These are phyloP conservation scores for Tachypleus tridentatus DNA, from an alignment of 1,140 invertebrate species.

Conservation along the genomic window DNA sequence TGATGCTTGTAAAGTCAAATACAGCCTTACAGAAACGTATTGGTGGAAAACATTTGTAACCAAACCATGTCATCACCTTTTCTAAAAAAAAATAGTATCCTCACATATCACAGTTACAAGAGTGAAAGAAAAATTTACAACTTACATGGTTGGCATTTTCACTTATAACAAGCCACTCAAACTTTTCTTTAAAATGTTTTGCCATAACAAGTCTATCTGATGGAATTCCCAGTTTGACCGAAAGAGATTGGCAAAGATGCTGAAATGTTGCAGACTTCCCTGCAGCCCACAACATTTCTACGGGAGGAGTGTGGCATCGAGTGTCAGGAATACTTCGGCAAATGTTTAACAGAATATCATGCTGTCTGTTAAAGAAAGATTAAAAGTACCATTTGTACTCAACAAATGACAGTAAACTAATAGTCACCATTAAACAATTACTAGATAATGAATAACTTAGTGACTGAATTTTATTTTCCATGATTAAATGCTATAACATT, in stretches of 20 bases:
- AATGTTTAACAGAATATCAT: conserved; percentile 14
- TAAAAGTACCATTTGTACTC: background rate
- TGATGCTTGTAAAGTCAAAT: no score
- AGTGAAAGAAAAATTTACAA: no score
- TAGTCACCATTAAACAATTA: no score
- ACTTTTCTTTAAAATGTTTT: conserved; percentile 17
- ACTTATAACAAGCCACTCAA: conserved; percentile 14
- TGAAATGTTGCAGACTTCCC: conserved; percentile 13
- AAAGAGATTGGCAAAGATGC: conserved; percentile 9
- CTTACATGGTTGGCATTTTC: conserved; percentile 1
- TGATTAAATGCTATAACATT: no score
- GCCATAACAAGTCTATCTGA: conserved; percentile 11
- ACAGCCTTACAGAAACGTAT: no score
- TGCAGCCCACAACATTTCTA: conserved; percentile 14
- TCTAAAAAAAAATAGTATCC: no score
- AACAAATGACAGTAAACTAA: no score
- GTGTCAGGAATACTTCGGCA: conserved; percentile 12
- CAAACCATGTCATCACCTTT: no score
- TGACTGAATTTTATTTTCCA: no score
- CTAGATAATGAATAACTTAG: no score
- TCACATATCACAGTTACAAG: no score
- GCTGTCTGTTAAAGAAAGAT: conserved; percentile 11
- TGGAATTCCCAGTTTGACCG: conserved; percentile 5
- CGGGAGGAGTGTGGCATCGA: conserved; percentile 6
- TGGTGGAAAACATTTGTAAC: no score